Evolutionary conservation across 2,113 vertebrate species (phyloP).

Genomic region (Gasterosteus nipponicus): DNA sequence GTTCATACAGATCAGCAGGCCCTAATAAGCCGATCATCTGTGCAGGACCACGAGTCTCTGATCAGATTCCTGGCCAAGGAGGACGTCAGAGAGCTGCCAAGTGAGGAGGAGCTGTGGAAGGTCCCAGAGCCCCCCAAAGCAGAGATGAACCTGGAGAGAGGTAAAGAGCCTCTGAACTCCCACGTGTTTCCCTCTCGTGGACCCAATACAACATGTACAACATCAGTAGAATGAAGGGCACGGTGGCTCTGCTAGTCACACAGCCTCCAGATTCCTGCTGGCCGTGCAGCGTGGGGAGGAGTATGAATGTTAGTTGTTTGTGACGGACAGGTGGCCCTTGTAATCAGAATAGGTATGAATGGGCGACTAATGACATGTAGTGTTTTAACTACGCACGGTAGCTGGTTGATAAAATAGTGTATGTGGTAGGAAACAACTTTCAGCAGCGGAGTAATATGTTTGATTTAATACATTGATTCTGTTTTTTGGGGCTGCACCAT

Average conservation of each 20-base stretch:
- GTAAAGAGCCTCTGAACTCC: conserved; percentile 19
- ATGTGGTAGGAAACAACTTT: neutral
- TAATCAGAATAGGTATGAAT: no score
- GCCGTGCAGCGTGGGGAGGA: no score
- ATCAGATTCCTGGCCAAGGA: conserved; percentile 69
- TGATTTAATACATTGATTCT: neutral
- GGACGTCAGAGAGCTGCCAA: conserved; percentile 75
- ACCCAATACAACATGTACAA: neutral
- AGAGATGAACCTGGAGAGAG: conserved; percentile 52
- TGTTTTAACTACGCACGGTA: no score
- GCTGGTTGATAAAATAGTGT: neutral
- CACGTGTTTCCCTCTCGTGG: neutral
- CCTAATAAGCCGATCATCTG: neutral
- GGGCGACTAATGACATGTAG: no score
- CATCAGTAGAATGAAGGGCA: neutral
- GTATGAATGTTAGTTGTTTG: no score
- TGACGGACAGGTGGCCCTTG: no score
- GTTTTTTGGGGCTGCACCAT: neutral
- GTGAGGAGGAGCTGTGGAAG: conserved; percentile 78
- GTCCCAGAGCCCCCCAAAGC: conserved; percentile 73
- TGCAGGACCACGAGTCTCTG: conserved; percentile 68
- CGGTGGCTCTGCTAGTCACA: neutral
- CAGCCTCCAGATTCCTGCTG: no score
- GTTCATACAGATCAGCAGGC: no score
- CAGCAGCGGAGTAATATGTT: neutral